phyloP scores from a whole-genome alignment of 2,888 invertebrate genomes.

The Scrobipalpa atriplicella region DNA sequence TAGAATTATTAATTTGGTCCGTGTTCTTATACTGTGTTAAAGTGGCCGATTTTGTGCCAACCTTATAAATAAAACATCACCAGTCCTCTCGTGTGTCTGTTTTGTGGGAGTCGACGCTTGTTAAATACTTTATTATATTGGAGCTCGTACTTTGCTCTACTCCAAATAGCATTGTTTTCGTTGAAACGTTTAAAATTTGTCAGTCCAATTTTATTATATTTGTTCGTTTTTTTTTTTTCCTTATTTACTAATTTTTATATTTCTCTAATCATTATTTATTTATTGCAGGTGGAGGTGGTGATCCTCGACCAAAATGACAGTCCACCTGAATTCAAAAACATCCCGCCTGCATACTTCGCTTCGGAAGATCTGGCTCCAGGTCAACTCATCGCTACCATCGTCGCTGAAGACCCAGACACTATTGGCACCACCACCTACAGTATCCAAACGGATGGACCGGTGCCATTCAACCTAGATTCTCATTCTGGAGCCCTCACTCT shows the following conservation, averaged over 20 bases:
- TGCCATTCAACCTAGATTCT: constrained; percentile 88
- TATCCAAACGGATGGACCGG: constrained; percentile 85
- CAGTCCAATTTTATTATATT: background rate
- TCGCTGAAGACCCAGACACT: constrained; percentile 93
- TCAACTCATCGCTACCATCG: constrained; percentile 88
- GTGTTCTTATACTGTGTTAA: constrained; percentile 75
- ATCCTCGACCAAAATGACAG: constrained; percentile 97
- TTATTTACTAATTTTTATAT: background rate
- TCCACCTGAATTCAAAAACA: constrained; percentile 93
- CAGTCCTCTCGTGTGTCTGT: constrained; percentile 54
- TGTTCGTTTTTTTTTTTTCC: background rate
- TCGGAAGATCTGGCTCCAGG: constrained; percentile 94
- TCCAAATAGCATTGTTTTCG: constrained; percentile 44
- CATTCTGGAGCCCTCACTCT: constrained; percentile 88
- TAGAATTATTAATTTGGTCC: constrained; percentile 78
- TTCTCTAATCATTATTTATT: constrained; percentile 31
- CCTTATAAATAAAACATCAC: constrained; percentile 76
- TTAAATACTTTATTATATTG: constrained; percentile 62
- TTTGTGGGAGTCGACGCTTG: constrained; percentile 58
- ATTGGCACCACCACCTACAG: constrained; percentile 90
- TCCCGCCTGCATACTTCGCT: constrained; percentile 87
- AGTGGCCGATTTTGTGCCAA: constrained; percentile 71
- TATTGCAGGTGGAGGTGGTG: constrained; percentile 91
- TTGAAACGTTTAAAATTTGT: constrained; percentile 27
- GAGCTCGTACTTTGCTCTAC: constrained; percentile 48